Evolutionary conservation across 1,140 invertebrate genomes (phyloP).

Genomic region (Hyles euphorbiae): DNA sequence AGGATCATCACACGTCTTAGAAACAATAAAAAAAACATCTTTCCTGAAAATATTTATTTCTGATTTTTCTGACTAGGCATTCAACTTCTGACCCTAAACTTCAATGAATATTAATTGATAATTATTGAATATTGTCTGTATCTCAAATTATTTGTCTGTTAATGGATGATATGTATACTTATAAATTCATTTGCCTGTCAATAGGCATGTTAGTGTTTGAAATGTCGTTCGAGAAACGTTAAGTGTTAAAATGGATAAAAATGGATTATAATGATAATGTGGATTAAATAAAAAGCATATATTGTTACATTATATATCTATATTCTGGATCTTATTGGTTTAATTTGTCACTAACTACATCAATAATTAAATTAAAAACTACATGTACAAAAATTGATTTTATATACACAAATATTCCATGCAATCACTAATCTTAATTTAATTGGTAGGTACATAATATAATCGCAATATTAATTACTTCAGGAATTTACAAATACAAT

Average conservation of each 20-base stretch:
- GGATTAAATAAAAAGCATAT: constrained; percentile 15
- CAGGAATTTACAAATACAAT: constrained; percentile 33
- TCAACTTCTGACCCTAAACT: too few relatives aligned
- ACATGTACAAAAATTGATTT: constrained; percentile 45
- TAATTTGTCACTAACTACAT: constrained; percentile 35
- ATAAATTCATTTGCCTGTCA: too few relatives aligned
- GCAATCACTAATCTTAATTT: constrained; percentile 36
- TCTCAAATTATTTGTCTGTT: too few relatives aligned
- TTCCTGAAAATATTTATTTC: too few relatives aligned
- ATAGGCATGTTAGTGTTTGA: too few relatives aligned
- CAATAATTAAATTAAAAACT: constrained; percentile 39
- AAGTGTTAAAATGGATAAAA: not conserved
- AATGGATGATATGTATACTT: too few relatives aligned
- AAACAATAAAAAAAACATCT: too few relatives aligned
- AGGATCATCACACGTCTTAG: too few relatives aligned
- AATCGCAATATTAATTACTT: constrained; percentile 25
- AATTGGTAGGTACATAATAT: constrained; percentile 40
- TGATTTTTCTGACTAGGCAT: too few relatives aligned
- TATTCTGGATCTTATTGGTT: constrained; percentile 35
- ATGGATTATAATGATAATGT: constrained; percentile 8
- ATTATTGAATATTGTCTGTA: too few relatives aligned
- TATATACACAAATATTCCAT: constrained; percentile 41
- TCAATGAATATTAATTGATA: too few relatives aligned
- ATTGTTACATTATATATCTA: constrained; percentile 16
- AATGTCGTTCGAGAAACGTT: too few relatives aligned